Base-by-base conservation (phyloP, 1,140 invertebrate genomes). In the Dreissena polymorpha region DNA sequence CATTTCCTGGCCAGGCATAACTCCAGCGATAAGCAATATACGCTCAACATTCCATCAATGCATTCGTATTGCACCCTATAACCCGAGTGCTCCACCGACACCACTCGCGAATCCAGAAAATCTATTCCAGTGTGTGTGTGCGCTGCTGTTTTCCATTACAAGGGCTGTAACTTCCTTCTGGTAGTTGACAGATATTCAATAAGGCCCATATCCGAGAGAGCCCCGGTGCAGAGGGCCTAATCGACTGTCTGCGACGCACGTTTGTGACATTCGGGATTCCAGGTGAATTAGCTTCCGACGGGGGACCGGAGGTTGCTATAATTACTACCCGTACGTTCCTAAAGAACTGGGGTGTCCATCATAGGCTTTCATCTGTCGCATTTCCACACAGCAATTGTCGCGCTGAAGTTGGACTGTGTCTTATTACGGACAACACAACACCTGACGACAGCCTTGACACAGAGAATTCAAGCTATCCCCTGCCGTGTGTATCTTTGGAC, bases 231-330 rank as follows among this genome's bases (percentile, higher is more conserved):
- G 3, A 60, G 21, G 80, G 86, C 14, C 74, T 87, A 10, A 71
- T 88, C 0, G 51, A 65, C 23, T 72, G 76, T 39, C 69, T 86
- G 12, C 72, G 83, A 3, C 55, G 71, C 0, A 85, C 73, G 25
- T 88, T 87, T 72, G 84, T 83, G 0, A 89, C 86, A 13, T 88
- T 69, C 63, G 85, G 88, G 0, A 87, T 88, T 14, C 72, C 85
- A 16, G 85, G 85, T 0, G 85, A 88, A 65, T 21, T 85, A 14
- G 16, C 81, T 0, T 84, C 77, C 2, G 87, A 87, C 65, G 83
- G 85, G 18, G 83, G 85, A 3, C 84, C 84, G 6, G 79, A 86
- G 53, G 86, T 86, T 57, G 84, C 79, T 12, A 67, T 84, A 12
- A 49, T 67, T 0, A 10, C 49, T 85, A 82, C 80, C 27, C 27